Percentiles rank a stretch among this genome's conserved stretches.
phyloP scores from a whole-genome alignment of 2,113 vertebrate species.

The Sula dactylatra region DNA sequence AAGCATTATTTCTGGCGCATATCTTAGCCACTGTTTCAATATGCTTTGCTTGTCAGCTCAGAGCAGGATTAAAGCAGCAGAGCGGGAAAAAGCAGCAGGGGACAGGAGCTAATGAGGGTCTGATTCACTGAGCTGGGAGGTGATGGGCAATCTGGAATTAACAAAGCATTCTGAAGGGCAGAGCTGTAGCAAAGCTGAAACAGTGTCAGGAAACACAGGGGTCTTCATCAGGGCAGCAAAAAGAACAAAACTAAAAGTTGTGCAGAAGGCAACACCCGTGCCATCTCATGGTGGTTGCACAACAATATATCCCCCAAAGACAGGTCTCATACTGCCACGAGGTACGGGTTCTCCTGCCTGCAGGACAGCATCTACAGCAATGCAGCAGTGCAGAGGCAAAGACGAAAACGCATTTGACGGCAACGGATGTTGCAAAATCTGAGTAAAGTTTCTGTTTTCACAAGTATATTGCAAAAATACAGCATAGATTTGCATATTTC shows the following conservation, averaged over 20 bases:
- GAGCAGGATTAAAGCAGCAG: not conserved
- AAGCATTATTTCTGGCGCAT: not conserved
- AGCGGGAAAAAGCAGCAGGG: not conserved
- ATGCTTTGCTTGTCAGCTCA: not conserved
- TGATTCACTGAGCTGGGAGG: not conserved
- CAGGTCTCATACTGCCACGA: not conserved
- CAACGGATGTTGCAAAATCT: not conserved
- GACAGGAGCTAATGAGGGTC: not conserved
- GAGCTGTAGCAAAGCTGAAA: not conserved
- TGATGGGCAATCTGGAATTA: not conserved
- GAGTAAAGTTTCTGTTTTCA: not conserved
- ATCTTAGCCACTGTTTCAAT: not conserved
- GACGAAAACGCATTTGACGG: not conserved
- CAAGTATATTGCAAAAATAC: not conserved
- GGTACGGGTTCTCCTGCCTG: not conserved
- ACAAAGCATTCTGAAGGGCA: not conserved
- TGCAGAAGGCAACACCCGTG: not conserved
- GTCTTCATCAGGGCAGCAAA: not conserved
- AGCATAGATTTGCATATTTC: not conserved
- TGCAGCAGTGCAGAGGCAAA: accelerated
- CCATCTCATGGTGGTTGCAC: not conserved
- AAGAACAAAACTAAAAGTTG: not conserved
- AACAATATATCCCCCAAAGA: accelerated
- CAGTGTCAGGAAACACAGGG: not conserved
- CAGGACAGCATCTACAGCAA: not conserved